Conservation (phyloP, 30 jellyfish, hydroid and myxozoan genomes). For the Aurelia aurita region DNA sequence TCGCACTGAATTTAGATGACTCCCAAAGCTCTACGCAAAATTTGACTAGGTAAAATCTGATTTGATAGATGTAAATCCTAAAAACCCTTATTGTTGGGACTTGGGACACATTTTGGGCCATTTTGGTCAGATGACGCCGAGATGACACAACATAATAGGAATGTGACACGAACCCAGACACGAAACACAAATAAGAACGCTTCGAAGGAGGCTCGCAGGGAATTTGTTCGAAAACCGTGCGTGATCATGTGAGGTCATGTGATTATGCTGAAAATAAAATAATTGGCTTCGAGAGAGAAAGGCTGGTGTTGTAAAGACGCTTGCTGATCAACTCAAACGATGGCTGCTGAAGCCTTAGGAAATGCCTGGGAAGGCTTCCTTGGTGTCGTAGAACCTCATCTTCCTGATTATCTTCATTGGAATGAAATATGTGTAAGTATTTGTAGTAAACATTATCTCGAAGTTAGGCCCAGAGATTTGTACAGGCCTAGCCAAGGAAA, state of each 20-base stretch:
- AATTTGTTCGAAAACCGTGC: background rate
- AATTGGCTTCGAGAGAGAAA: background rate
- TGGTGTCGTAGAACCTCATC: conserved; percentile 90
- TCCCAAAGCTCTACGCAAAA: too few relatives aligned
- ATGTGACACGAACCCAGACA: too few relatives aligned
- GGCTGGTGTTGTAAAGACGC: background rate
- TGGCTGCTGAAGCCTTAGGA: conserved; percentile 64
- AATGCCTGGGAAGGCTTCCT: conserved; percentile 91
- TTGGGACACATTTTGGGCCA: too few relatives aligned
- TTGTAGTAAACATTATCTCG: background rate
- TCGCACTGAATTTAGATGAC: too few relatives aligned
- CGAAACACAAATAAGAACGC: too few relatives aligned
- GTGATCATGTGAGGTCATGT: conserved; percentile 50
- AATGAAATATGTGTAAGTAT: conserved; percentile 93
- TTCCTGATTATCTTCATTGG: conserved; percentile 98
- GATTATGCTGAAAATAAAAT: conserved; percentile 9
- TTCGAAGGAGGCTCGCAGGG: too few relatives aligned
- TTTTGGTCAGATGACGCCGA: too few relatives aligned
- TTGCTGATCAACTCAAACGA: background rate
- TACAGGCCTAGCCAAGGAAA: background rate
- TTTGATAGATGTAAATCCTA: too few relatives aligned
- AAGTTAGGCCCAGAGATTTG: background rate
- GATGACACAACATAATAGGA: too few relatives aligned
- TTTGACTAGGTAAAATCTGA: too few relatives aligned
- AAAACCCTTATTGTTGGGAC: too few relatives aligned